phyloP scores from a whole-genome alignment of 2,797 vertebrate genomes.

The Buphagus erythrorhynchus region DNA sequence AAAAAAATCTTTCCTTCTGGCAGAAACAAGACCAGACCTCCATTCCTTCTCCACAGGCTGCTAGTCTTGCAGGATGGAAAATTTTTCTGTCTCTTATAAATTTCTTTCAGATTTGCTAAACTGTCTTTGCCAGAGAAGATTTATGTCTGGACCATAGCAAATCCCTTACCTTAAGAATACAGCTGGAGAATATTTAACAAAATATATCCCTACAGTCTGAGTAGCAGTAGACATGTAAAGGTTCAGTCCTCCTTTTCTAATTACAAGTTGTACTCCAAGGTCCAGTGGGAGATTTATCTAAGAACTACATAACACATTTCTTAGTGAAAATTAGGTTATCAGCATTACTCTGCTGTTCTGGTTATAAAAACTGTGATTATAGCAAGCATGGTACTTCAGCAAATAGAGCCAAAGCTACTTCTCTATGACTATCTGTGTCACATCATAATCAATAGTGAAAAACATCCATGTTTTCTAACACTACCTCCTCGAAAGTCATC shows the following conservation, averaged over 20 bases:
- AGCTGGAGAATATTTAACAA: neutral
- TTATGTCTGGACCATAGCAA: neutral
- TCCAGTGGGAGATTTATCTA: conserved; percentile 6
- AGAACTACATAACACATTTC: neutral
- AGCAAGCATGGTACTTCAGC: neutral
- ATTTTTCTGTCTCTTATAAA: neutral
- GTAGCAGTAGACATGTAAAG: neutral
- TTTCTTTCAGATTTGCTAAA: neutral
- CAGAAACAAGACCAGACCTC: neutral
- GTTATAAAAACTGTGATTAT: neutral
- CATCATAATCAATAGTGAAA: neutral
- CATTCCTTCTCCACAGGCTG: neutral
- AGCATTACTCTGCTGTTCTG: neutral
- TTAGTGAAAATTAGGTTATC: neutral
- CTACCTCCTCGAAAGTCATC: neutral
- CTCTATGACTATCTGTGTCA: neutral
- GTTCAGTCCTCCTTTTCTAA: conserved; percentile 2
- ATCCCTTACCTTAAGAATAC: neutral
- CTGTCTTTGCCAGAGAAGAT: neutral
- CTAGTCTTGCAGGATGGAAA: neutral
- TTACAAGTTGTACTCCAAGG: neutral
- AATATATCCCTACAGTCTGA: neutral
- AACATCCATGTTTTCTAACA: neutral
- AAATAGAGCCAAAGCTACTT: neutral
- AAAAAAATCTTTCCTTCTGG: neutral